Base-by-base conservation (phyloP, 2,113 vertebrate species). In the Fregetta grallaria region DNA sequence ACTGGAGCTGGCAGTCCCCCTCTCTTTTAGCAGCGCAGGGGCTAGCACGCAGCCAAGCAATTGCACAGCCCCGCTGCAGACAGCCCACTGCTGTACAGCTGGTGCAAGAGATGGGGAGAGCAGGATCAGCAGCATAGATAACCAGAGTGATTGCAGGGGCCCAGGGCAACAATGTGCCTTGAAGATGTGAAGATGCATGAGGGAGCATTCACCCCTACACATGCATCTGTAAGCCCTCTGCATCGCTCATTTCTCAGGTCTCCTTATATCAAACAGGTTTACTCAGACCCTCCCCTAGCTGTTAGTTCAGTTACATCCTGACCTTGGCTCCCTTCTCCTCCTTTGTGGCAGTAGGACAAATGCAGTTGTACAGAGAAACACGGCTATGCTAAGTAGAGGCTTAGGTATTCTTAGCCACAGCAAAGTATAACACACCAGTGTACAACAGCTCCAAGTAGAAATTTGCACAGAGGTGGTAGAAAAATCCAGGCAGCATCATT, bases 101-200 rank as follows among this genome's bases (percentile, higher is more conserved):
- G 15, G 47, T 36, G 27, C n/a, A 42, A 44, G 47, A 21, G 32
- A 62, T 2, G 4, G 27, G 22, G 38, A 70, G 36, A 63, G 55
- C 36, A 16, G n/a, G 19, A n/a, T 10, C 49, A 45, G 61, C 40
- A 56, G 74, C 6, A 36, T 4, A 34, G 27, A 34, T 7, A 49
- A 10, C 20, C 8, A 44, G 42, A 56, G 49, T 0, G 0, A 38
- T 3, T 7, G 14, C 36, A 19, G 1, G 8, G 36, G 27, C 30
- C 56, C 27, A 10, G 21, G n/a, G 27, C 75, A 62, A 61, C 25
- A 22, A 22, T 26, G 29, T 8, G 42, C 47, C n/a, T 4, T 6
- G 2, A 67, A 21, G 12, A 67, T 4, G 7, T 11, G 10, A 27
- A 22, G 53, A 55, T 6, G 3, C 26, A 75, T 15, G 22, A 87